phyloP scores from a whole-genome alignment of 2,113 vertebrate genomes.

The Gadus chalcogrammus region DNA sequence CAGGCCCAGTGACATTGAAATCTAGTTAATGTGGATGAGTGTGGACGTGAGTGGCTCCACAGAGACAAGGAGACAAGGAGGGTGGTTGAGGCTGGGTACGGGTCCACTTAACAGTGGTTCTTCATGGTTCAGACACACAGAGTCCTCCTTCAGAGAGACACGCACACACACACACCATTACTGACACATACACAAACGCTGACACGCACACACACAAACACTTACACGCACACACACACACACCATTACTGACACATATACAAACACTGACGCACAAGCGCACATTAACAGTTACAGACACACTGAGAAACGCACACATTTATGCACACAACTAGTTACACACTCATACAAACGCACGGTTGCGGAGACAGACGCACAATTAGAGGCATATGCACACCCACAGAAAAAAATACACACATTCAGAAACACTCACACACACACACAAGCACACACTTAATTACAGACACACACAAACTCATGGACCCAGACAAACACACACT shows the following conservation, averaged over 20 bases:
- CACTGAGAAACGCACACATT: not conserved
- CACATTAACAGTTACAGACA: not conserved
- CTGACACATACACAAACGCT: not conserved
- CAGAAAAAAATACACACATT: not conserved
- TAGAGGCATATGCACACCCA: not conserved
- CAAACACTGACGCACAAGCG: not conserved
- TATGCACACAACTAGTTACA: too few species aligned
- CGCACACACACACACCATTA: not conserved
- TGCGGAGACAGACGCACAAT: not conserved
- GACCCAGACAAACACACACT: slow-evolving; percentile 9
- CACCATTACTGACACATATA: slow-evolving; percentile 8
- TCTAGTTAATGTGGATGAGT: slow-evolving; percentile 36
- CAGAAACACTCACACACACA: not conserved
- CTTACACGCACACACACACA: too few species aligned
- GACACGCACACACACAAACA: not conserved
- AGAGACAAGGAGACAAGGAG: not conserved
- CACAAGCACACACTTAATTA: not conserved
- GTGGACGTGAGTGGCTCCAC: not conserved
- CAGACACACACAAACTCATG: slow-evolving; percentile 20
- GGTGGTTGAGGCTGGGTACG: not conserved
- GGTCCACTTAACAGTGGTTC: not conserved
- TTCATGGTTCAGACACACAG: slow-evolving; percentile 24
- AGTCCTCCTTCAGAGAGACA: not conserved
- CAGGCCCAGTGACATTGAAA: slow-evolving; percentile 33
- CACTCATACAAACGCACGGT: not conserved